Evolutionary conservation across 1,140 invertebrate genomes (phyloP), one percentile per base, ranked within the genome.

Genomic region (Drosophila pectinifera): DNA sequence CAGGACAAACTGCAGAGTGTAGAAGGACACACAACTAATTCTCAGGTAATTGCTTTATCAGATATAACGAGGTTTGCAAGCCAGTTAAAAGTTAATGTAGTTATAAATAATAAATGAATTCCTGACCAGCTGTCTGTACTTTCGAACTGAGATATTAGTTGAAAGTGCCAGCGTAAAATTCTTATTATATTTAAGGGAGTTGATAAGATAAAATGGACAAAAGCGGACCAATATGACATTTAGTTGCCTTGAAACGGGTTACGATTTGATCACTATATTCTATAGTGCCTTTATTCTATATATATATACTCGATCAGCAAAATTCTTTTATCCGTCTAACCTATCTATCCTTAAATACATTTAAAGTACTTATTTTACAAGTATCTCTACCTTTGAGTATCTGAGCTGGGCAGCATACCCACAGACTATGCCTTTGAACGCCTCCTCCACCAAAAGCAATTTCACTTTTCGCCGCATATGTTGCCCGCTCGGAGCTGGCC

Each of bases 401-500:
- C 10, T 46, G 43, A 43, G 84, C 42, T 64, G 48, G 24, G 38
- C 28, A 20, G 7, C 48, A 39, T 18, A 70, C 65, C 65, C 42
- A 42, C 63, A 73, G 83, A 79, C 75, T 89, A 89, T 80, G 61
- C 84, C 76, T 57, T 57, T 42, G 34, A 41, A 24, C 38, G 28
- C 5, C 34, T 34, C 31, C 36, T 14, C 64, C 54, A 38, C 54
- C 53, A 57, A 84, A 84, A 76, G 72, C 73, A 89, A 80, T 84
- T 88, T 88, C 84, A 88, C 84, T 88, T 88, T 88, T 89, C 73
- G 80, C 61, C 75, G 83, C 83, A 88, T 83, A 89, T 88, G 84
- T 73, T 80, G 77, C 57, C 63, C 58, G 59, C 36, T 39, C 53
- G 41, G 48, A 20, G 34, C 28, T 62, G 55, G 28, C 14, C 20